Evolutionary conservation across 2,888 invertebrate genomes (phyloP), one percentile per base, ranked within the genome.

Genomic region (Euplagia quadripunctaria): DNA sequence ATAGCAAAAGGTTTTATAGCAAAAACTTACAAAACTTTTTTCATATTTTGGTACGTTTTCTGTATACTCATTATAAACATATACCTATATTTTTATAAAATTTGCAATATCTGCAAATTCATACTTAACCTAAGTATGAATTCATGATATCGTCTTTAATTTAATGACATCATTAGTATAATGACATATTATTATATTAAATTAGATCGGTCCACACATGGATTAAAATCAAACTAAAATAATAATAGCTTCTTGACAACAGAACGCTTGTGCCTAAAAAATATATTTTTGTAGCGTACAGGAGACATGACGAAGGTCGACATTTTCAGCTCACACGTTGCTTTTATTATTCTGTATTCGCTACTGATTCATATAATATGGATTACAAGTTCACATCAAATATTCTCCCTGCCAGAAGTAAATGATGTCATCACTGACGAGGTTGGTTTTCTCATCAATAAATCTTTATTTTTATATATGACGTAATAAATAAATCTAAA

Each of bases 301-400:
- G 49, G 31, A 66, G 20, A 66, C 49, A 66, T 66, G 66, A 66
- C 66, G 49, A 17, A 51, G 66, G 49, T 66, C 31, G 66, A 66
- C 82, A 68, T 71, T 72, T 80, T 64, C 20, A 67, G 42, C 69
- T 73, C 63, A 73, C 65, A 70, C 68, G 69, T 69, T 64, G 41
- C 72, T 64, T 69, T 52, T 20, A 64, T 71, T 71, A 70, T 73
- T 74, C 64, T 64, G 72, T 58, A 70, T 67, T 68, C 65, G 31
- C 68, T 65, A 20, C 43, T 64, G 14, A 63, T 58, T 70, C 41
- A 42, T 65, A n/a, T 73, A 64, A 73, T 70, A 71, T 46, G 49
- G n/a, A n/a, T 71, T 71, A 69, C 70, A 49, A 61, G 46, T 66
- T 11, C 49, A 66, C 14, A 31, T 49, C 16, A 49, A 51, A 51